Evolutionary conservation across 1,140 invertebrate genomes (phyloP).

Genomic region (Cydia amplana): DNA sequence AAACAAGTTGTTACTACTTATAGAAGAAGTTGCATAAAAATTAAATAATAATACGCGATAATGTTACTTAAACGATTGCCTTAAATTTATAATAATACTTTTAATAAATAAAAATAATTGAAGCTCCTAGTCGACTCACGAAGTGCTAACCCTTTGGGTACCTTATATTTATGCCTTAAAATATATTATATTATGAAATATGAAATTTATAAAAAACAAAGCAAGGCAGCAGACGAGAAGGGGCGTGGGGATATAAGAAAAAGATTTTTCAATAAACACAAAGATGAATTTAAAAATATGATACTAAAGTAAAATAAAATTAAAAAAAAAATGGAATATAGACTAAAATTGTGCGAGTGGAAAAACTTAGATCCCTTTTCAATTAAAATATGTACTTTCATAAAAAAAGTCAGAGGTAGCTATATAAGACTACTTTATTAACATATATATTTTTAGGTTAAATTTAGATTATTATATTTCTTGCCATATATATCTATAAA

Average conservation of each 20-base stretch:
- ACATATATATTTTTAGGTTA: neutral
- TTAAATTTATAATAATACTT: conserved; percentile 34
- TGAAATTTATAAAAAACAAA: neutral
- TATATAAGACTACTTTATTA: neutral
- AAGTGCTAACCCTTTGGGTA: conserved; percentile 57
- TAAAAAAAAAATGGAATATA: neutral
- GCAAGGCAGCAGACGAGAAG: neutral
- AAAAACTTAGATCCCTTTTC: neutral
- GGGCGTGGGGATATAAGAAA: neutral
- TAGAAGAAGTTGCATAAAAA: neutral
- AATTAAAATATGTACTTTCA: neutral
- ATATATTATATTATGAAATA: conserved; percentile 24
- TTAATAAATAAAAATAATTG: conserved; percentile 17
- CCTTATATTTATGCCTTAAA: conserved; percentile 52
- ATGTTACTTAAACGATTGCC: conserved; percentile 17
- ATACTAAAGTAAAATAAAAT: neutral
- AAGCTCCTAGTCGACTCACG: conserved; percentile 46
- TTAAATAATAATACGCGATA: neutral
- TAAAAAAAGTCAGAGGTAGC: no score
- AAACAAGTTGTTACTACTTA: neutral
- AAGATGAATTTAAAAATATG: neutral
- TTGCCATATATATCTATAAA: neutral
- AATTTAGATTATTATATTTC: neutral
- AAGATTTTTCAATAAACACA: no score
- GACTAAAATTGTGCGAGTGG: neutral